Conservation (phyloP, 2,113 vertebrate species). For the Silurus meridionalis region DNA sequence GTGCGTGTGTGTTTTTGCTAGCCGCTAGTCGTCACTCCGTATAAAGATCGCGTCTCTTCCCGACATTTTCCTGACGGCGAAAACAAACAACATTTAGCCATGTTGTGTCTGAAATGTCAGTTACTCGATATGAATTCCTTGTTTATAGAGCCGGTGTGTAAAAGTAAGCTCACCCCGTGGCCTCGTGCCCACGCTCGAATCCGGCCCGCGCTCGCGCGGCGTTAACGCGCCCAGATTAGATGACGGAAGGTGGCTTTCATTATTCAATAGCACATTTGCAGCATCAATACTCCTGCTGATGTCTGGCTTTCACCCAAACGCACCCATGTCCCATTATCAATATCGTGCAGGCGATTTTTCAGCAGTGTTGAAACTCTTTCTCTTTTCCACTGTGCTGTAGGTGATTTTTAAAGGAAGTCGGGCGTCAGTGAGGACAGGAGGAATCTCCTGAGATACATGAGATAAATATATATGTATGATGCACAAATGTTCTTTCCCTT, state of each 20-base stretch:
- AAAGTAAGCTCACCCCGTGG: not conserved
- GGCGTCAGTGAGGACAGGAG: not conserved
- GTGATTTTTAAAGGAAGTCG: not conserved
- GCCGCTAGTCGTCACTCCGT: not conserved
- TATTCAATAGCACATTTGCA: not conserved
- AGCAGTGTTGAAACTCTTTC: not conserved
- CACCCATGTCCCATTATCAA: not conserved
- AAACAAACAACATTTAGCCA: too few species aligned
- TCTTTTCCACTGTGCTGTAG: not conserved
- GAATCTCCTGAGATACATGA: not conserved
- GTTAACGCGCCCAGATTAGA: not conserved
- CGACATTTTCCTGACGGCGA: too few species aligned
- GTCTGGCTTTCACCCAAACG: not conserved
- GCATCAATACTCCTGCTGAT: not conserved
- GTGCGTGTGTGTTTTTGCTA: too few species aligned
- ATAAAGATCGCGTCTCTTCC: too few species aligned
- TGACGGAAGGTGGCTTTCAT: not conserved
- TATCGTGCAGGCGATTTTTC: not conserved
- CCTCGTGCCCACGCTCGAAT: not conserved
- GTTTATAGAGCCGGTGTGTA: not conserved
- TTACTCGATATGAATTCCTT: not conserved
- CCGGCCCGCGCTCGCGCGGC: not conserved
- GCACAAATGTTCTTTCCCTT: too few species aligned
- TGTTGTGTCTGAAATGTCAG: too few species aligned
- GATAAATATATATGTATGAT: too few species aligned